Percentiles rank a stretch among this genome's conserved stretches.
phyloP scores from a whole-genome alignment of 2,113 vertebrate species.

The Felis chaus region DNA sequence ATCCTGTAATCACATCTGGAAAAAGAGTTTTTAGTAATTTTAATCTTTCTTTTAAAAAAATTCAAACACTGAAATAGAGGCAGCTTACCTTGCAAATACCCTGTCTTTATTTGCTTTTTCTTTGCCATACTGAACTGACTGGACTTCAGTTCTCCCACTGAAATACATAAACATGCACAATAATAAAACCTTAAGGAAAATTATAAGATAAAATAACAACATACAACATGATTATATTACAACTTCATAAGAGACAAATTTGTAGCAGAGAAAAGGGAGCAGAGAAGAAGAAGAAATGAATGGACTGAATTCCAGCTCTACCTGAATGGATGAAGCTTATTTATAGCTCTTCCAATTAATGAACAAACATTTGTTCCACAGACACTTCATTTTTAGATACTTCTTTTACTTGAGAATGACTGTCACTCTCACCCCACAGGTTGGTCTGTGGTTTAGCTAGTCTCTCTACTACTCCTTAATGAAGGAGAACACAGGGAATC shows the following conservation, averaged over 20 bases:
- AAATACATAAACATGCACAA: constrained; percentile 78
- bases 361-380: not conserved
- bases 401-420: not conserved
- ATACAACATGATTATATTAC: not conserved
- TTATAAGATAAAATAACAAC: constrained; percentile 38
- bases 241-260: constrained; percentile 29
- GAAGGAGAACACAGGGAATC: not conserved
- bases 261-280: not conserved
- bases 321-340: not conserved
- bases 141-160: constrained; percentile 98
- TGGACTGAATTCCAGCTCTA: not conserved
- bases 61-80: constrained; percentile 27
- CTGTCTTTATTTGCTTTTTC: constrained; percentile 98
- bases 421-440: not conserved
- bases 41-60: constrained; percentile 18
- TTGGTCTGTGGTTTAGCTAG: not conserved
- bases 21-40: constrained; percentile 12
- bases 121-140: constrained; percentile 99
- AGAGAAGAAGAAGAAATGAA: not conserved
- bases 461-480: not conserved
- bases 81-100: constrained; percentile 96
- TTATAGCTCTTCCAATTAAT: not conserved
- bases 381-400: not conserved
- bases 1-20: not conserved
- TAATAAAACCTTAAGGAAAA: constrained; percentile 50